phyloP scores from a whole-genome alignment of 2,888 invertebrate species.

The Conomelus anceps region DNA sequence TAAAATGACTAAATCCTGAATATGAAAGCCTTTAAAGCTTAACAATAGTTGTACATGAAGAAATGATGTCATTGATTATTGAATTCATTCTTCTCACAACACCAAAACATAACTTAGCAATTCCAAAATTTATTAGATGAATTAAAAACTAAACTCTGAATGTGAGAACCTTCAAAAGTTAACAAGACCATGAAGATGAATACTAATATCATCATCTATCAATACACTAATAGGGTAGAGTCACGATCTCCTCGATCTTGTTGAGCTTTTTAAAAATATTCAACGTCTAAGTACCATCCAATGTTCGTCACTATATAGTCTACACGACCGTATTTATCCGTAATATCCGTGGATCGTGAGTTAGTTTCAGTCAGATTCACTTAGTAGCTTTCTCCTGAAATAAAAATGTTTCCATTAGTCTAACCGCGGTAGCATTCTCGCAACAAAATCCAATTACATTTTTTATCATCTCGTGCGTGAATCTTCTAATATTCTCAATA shows the following conservation, averaged over 20 bases:
- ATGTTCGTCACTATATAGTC: not conserved
- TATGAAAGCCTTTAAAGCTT: too few species aligned
- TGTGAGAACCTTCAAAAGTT: not conserved
- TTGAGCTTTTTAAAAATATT: not conserved
- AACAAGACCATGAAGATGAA: not conserved
- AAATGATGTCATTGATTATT: too few species aligned
- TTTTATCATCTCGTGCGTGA: not conserved
- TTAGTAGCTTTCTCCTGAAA: not conserved
- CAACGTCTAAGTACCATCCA: not conserved
- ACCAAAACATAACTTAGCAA: too few species aligned
- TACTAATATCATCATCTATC: not conserved
- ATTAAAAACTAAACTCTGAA: too few species aligned
- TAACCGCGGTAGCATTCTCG: not conserved
- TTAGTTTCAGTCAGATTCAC: not conserved
- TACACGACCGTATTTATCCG: not conserved
- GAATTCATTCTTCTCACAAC: too few species aligned
- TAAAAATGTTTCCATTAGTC: not conserved
- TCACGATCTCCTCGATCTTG: not conserved
- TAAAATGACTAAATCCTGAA: too few species aligned
- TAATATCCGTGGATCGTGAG: not conserved
- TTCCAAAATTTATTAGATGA: too few species aligned
- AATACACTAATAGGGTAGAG: not conserved
- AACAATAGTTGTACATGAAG: too few species aligned
- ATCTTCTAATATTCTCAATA: not conserved
- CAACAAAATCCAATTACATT: not conserved